A percentile compares a stretch with the other conserved stretches of the same genome.
Conservation (phyloP, 2,888 invertebrate genomes). For the Margaritifera margaritifera region DNA sequence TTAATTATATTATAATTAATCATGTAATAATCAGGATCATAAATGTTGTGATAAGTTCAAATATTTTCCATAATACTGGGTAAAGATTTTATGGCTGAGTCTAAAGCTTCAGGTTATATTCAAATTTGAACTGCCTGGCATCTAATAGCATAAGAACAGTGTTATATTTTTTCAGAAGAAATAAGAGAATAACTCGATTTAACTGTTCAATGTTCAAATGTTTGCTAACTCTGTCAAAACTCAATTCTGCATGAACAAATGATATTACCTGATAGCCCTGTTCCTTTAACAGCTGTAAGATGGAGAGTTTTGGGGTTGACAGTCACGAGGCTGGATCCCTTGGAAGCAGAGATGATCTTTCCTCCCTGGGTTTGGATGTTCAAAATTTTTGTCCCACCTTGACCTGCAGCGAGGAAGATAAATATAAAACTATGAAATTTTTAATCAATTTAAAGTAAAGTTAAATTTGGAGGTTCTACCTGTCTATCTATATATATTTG, state of each 20-base stretch:
- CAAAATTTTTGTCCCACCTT: constrained; percentile 61
- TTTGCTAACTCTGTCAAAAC: not conserved
- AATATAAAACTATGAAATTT: not conserved
- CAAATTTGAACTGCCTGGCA: too few relatives aligned
- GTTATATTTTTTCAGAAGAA: not conserved
- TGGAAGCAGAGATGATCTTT: constrained; percentile 61
- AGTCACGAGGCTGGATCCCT: constrained; percentile 63
- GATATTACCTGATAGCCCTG: constrained; percentile 33
- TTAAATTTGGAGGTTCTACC: too few relatives aligned
- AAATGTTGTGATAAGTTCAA: too few relatives aligned
- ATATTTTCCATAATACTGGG: too few relatives aligned
- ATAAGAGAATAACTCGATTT: not conserved
- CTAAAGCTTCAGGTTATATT: too few relatives aligned
- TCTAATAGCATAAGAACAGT: not conserved
- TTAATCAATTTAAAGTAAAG: not conserved
- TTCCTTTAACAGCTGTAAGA: constrained; percentile 65
- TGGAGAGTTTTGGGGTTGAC: constrained; percentile 70
- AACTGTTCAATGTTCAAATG: not conserved
- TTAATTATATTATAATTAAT: too few relatives aligned
- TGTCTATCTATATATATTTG: too few relatives aligned
- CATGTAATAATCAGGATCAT: too few relatives aligned
- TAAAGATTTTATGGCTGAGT: too few relatives aligned
- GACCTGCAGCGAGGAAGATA: constrained; percentile 26
- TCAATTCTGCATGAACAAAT: not conserved
- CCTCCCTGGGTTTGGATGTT: constrained; percentile 68